A percentile compares a stretch with the other conserved stretches of the same genome.
Conservation (phyloP, 2,888 invertebrate genomes). For the Sphaerophoria rueppellii region DNA sequence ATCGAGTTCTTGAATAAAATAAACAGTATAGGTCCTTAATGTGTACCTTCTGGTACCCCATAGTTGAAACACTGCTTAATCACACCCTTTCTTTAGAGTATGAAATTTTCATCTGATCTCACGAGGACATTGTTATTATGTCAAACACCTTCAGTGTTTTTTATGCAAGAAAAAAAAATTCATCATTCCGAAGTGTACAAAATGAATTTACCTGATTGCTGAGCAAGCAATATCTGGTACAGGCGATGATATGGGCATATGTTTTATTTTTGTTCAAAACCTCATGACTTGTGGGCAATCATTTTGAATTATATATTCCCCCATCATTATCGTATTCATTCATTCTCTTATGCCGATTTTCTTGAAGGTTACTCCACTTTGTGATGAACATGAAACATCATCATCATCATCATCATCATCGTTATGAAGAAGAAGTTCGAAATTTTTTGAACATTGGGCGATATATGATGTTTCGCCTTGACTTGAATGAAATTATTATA, state of each 20-base stretch:
- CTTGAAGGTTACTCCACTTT: slow-evolving; percentile 5
- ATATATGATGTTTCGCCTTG: background rate
- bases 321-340: background rate
- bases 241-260: slow-evolving; percentile 14
- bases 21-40: too few relatives aligned
- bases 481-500: slow-evolving; percentile 19
- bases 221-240: slow-evolving; percentile 32
- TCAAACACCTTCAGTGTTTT: slow-evolving; percentile 33
- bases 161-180: slow-evolving; percentile 4
- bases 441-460: background rate
- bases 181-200: slow-evolving; percentile 60
- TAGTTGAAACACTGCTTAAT: too few relatives aligned
- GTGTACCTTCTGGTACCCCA: too few relatives aligned
- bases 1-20: too few relatives aligned
- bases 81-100: too few relatives aligned
- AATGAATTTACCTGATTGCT: slow-evolving; percentile 52
- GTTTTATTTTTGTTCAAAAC: slow-evolving; percentile 20
- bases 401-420: too few relatives aligned
- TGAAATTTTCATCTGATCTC: background rate
- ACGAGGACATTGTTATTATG: slow-evolving; percentile 37
- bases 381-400: slow-evolving; percentile 24
- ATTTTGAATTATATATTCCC: slow-evolving; percentile 57
- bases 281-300: slow-evolving; percentile 52
- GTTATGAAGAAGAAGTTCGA: background rate
- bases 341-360: background rate